Conservation (phyloP, 1,140 invertebrate species). For the Drosophila bocki region DNA sequence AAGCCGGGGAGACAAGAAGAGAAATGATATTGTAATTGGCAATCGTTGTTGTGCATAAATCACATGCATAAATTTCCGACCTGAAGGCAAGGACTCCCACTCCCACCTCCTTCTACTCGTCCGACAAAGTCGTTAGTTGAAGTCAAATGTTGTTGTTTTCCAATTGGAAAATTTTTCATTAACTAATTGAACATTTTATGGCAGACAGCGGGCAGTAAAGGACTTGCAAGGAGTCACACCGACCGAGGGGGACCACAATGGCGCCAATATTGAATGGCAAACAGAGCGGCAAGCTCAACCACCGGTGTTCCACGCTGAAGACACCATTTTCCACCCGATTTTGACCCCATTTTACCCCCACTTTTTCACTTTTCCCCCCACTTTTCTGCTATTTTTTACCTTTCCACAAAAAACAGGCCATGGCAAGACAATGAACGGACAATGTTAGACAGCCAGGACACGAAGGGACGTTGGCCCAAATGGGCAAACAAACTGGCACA, state of each 20-base stretch:
- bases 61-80: slow-evolving; percentile 76
- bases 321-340: slow-evolving; percentile 29
- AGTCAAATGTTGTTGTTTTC: slow-evolving; percentile 77
- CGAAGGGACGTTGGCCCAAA: slow-evolving; percentile 80
- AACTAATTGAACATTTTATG: slow-evolving; percentile 84
- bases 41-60: slow-evolving; percentile 82
- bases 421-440: slow-evolving; percentile 56
- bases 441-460: slow-evolving; percentile 61
- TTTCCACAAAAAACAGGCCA: slow-evolving; percentile 50
- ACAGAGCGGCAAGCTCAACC: slow-evolving; percentile 33
- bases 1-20: slow-evolving; percentile 68
- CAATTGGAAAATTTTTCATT: slow-evolving; percentile 83
- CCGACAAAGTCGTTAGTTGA: slow-evolving; percentile 59
- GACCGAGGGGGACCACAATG: slow-evolving; percentile 33
- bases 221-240: slow-evolving; percentile 31
- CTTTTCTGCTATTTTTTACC: background rate
- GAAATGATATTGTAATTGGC: slow-evolving; percentile 83
- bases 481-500: slow-evolving; percentile 58
- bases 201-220: slow-evolving; percentile 15
- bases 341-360: slow-evolving; percentile 10
- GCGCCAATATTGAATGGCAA: slow-evolving; percentile 78
- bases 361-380: background rate
- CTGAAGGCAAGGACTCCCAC: slow-evolving; percentile 48
- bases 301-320: background rate
- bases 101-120: background rate